Conservation (phyloP, 2,797 vertebrate genomes). For the Glossophaga mutica region DNA sequence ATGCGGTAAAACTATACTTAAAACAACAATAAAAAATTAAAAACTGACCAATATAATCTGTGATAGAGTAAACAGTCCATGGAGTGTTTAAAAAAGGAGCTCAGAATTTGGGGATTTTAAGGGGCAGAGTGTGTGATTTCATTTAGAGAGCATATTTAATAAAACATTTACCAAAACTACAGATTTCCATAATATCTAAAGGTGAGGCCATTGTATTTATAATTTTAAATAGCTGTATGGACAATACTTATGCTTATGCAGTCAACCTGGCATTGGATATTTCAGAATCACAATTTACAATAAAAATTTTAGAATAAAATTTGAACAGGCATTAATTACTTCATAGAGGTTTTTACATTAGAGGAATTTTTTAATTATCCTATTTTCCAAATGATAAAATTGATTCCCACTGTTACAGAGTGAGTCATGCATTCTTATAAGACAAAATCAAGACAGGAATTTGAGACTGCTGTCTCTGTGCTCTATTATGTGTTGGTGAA, state of each 20-base stretch:
- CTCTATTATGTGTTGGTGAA: not conserved
- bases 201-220: not conserved
- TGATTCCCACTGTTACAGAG: not conserved
- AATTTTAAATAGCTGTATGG: not conserved
- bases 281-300: not conserved
- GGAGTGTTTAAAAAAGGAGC: not conserved
- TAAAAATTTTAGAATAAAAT: not conserved
- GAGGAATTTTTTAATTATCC: not conserved
- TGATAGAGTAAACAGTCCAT: not conserved
- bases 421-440: not conserved
- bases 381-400: constrained; percentile 32
- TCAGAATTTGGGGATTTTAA: not conserved
- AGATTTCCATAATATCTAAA: not conserved
- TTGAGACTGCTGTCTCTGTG: not conserved
- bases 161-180: not conserved
- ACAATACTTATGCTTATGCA: not conserved
- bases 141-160: not conserved
- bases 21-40: too few species aligned
- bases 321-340: not conserved
- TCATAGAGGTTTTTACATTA: not conserved
- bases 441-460: not conserved
- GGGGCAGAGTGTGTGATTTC: not conserved
- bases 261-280: not conserved
- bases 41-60: not conserved
- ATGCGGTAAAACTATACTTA: not conserved